Conservation (phyloP, 1,140 invertebrate genomes). For the Drosophila setifemur region DNA sequence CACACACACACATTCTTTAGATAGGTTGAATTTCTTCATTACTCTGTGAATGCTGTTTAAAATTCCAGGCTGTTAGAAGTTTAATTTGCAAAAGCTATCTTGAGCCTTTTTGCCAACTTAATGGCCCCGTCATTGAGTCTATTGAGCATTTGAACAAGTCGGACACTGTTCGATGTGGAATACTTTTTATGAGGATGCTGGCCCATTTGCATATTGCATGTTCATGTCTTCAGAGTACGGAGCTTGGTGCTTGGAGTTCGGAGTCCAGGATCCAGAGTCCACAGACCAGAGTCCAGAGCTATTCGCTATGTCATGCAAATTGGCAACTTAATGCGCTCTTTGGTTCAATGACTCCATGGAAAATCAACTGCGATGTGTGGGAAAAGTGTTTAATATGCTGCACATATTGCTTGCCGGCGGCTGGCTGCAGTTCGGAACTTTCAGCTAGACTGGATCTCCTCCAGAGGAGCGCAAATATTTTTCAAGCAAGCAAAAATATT, state of each 20-base stretch:
- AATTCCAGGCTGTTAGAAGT: too few species aligned
- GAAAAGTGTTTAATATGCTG: constrained; percentile 50
- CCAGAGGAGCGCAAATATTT: constrained; percentile 53
- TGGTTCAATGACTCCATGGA: constrained; percentile 46
- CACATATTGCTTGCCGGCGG: constrained; percentile 32
- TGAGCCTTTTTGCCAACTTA: background rate
- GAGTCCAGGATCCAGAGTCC: background rate
- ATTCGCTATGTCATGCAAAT: constrained; percentile 43
- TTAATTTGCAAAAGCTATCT: background rate
- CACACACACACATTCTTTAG: too few species aligned
- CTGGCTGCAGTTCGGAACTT: constrained; percentile 46
- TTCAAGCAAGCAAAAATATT: constrained; percentile 64
- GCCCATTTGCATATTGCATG: background rate
- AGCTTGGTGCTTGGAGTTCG: too few species aligned
- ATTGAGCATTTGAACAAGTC: background rate
- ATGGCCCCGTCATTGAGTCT: background rate
- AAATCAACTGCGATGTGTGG: background rate
- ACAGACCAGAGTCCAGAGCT: background rate
- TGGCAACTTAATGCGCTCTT: constrained; percentile 36
- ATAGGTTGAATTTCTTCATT: too few species aligned
- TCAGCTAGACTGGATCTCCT: constrained; percentile 16
- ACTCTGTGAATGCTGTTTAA: too few species aligned
- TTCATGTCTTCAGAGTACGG: background rate
- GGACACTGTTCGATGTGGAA: background rate
- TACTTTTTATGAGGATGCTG: background rate